Percentiles rank a stretch among this genome's conserved stretches.
Evolutionary conservation across 2,113 vertebrate genomes (phyloP).

Genomic region (Mastomys natalensis): DNA sequence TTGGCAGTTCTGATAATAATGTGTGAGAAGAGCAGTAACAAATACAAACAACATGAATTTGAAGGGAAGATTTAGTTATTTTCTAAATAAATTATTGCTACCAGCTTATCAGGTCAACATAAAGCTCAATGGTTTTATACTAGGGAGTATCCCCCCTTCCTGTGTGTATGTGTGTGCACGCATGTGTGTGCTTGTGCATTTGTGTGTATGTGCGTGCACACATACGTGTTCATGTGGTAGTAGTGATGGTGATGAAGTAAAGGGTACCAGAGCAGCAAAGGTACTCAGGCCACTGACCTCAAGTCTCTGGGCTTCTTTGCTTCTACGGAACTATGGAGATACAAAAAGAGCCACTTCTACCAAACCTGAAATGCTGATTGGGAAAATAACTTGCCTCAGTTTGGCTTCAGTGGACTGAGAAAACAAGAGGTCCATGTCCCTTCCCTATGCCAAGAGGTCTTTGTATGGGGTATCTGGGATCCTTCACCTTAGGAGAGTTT

Average conservation of each 20-base stretch:
- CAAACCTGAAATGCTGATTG: neutral
- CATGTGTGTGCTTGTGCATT: no score
- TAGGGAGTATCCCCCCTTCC: neutral
- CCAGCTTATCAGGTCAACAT: slow-evolving; percentile 13
- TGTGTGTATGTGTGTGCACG: neutral
- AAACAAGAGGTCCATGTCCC: neutral
- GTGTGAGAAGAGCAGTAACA: neutral
- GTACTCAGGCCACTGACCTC: neutral
- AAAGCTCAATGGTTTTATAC: slow-evolving; percentile 50
- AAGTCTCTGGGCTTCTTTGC: neutral
- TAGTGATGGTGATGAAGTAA: neutral
- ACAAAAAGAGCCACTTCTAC: neutral
- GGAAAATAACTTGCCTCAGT: neutral
- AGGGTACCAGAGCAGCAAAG: neutral
- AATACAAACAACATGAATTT: slow-evolving; percentile 41
- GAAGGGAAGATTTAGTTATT: slow-evolving; percentile 28
- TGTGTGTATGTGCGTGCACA: neutral
- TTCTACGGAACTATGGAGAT: neutral
- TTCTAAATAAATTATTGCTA: slow-evolving; percentile 20
- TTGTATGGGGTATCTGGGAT: neutral
- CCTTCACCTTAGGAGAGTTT: neutral
- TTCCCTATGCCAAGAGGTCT: neutral
- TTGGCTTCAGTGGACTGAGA: slow-evolving; percentile 25
- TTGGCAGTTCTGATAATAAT: neutral
- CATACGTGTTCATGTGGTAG: neutral